Percentiles rank a stretch among this genome's conserved stretches.
phyloP scores from a whole-genome alignment of 2,113 vertebrate genomes.

The Sturnira hondurensis region DNA sequence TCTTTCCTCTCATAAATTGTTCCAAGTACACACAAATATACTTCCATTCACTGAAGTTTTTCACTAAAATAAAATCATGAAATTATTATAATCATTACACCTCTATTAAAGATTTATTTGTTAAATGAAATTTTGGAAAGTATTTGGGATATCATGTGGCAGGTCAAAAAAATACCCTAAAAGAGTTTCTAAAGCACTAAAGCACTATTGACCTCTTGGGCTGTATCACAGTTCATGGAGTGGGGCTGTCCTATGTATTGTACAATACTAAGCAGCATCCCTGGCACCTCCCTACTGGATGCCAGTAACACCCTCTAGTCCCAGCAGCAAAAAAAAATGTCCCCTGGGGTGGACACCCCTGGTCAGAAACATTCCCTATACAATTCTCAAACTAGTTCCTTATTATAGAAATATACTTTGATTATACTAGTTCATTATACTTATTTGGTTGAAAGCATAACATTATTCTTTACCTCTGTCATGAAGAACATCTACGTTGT shows the following conservation, averaged over 20 bases:
- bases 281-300: background rate
- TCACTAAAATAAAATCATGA: slow-evolving; percentile 15
- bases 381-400: slow-evolving; percentile 2
- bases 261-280: background rate
- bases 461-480: background rate
- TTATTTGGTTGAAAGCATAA: slow-evolving; percentile 26
- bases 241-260: background rate
- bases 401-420: background rate
- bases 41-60: background rate
- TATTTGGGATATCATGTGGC: background rate
- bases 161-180: background rate
- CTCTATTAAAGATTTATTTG: background rate
- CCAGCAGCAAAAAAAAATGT: background rate
- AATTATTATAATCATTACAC: background rate
- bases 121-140: slow-evolving; percentile 25
- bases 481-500: background rate
- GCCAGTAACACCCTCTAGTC: background rate
- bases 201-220: background rate
- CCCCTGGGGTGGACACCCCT: background rate
- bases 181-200: background rate
- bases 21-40: background rate
- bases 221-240: background rate
- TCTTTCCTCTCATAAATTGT: slow-evolving; percentile 1
- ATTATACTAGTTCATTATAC: background rate
- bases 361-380: background rate